Evolutionary conservation across 1,140 invertebrate species (phyloP).

Genomic region (Lineus longissimus): DNA sequence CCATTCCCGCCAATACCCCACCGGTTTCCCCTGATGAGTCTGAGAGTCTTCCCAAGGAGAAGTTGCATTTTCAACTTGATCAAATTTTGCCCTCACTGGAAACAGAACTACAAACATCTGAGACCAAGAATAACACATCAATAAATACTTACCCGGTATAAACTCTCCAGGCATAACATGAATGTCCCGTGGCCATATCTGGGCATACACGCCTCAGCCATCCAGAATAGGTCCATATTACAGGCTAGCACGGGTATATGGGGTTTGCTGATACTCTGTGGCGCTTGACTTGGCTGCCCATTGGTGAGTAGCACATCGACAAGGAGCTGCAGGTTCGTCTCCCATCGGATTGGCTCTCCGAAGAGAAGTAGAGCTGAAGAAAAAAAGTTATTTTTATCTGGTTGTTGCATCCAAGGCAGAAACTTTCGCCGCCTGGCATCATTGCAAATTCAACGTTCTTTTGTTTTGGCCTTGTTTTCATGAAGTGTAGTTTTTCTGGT

Average conservation of each 20-base stretch:
- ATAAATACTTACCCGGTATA: conserved; percentile 43
- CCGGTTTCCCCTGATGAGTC: no score
- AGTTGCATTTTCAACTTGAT: no score
- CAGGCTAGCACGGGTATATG: conserved; percentile 59
- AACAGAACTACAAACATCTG: no score
- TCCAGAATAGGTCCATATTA: conserved; percentile 54
- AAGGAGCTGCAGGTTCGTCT: conserved; percentile 60
- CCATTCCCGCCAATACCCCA: no score
- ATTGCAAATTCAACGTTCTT: neutral
- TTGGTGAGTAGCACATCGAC: conserved; percentile 68
- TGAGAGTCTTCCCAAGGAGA: no score
- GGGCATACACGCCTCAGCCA: conserved; percentile 52
- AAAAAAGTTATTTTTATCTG: no score
- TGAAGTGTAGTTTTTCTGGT: no score
- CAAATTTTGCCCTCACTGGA: no score
- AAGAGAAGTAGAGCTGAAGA: conserved; percentile 52
- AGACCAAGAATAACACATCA: no score
- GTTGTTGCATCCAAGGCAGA: conserved; percentile 44
- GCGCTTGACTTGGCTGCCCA: conserved; percentile 55
- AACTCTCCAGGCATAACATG: conserved; percentile 46
- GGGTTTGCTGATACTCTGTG: conserved; percentile 56
- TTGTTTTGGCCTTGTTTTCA: no score
- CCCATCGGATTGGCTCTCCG: conserved; percentile 53
- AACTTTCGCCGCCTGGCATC: neutral
- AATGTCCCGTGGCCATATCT: conserved; percentile 54